A percentile compares a stretch with the other conserved stretches of the same genome.
Evolutionary conservation across 2,888 invertebrate species (phyloP).

Genomic region (Troides oblongomaculatus): DNA sequence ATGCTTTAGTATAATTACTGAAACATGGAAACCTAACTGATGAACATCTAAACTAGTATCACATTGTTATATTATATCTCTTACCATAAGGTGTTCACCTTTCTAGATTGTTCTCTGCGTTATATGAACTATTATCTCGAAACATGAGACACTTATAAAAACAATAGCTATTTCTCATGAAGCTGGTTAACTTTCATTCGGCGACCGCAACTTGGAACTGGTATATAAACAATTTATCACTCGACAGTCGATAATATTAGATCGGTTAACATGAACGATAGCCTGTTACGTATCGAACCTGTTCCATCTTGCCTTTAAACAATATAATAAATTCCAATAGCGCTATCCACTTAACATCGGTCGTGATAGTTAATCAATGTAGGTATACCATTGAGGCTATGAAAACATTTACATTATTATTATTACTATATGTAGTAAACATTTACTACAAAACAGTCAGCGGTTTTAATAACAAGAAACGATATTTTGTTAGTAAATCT

Average conservation of each 20-base stretch:
- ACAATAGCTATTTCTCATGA: slow-evolving; percentile 17
- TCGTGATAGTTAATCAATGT: slow-evolving; percentile 38
- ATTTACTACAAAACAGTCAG: no score
- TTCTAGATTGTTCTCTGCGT: no score
- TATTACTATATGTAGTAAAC: no score
- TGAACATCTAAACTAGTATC: no score
- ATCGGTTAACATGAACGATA: slow-evolving; percentile 29
- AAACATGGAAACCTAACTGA: no score
- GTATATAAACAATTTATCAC: slow-evolving; percentile 21
- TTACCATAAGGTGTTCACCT: no score
- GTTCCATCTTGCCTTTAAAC: slow-evolving; percentile 29
- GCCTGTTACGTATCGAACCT: slow-evolving; percentile 24
- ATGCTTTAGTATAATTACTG: no score
- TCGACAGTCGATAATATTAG: slow-evolving; percentile 26
- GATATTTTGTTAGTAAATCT: no score
- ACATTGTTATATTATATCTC: no score
- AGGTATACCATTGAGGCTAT: slow-evolving; percentile 34
- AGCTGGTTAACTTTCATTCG: slow-evolving; percentile 9
- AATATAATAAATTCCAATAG: slow-evolving; percentile 34
- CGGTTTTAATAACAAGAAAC: no score
- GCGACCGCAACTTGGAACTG: slow-evolving; percentile 21
- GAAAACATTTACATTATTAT: slow-evolving; percentile 5
- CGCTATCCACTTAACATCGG: slow-evolving; percentile 31
- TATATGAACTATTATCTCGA: background rate
- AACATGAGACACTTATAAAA: slow-evolving; percentile 18